Conservation (phyloP, 2,113 vertebrate genomes). For the Heterochromis multidens region DNA sequence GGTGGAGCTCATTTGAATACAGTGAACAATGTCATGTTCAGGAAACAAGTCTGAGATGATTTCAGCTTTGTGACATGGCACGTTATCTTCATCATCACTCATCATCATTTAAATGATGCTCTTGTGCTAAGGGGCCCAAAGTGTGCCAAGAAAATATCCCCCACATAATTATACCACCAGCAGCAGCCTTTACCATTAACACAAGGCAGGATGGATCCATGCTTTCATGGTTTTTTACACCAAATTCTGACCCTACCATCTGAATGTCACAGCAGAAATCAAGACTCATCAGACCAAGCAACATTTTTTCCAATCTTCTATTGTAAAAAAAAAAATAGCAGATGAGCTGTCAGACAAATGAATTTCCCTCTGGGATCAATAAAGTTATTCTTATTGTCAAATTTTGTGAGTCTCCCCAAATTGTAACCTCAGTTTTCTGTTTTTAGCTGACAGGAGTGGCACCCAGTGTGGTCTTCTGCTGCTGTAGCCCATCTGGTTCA, state of each 20-base stretch:
- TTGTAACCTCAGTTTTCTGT: background rate
- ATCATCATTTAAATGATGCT: background rate
- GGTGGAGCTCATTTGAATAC: background rate
- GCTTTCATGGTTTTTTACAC: no score
- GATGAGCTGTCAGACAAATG: no score
- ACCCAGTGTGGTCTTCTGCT: background rate
- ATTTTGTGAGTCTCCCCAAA: background rate
- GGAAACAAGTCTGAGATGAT: background rate
- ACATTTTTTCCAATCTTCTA: background rate
- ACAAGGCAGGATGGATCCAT: no score
- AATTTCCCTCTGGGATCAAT: no score
- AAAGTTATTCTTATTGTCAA: no score
- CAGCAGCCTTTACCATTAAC: no score
- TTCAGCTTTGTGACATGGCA: background rate
- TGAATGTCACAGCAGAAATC: background rate
- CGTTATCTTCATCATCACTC: background rate
- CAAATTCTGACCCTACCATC: background rate
- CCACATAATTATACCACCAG: no score
- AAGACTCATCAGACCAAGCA: background rate
- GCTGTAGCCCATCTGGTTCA: background rate
- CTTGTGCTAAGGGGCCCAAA: background rate
- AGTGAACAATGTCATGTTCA: background rate
- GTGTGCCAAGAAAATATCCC: background rate
- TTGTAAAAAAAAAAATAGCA: no score
- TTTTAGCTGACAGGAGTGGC: background rate